phyloP scores from a whole-genome alignment of 2,888 invertebrate genomes.

The Aspidiotus rigidus region DNA sequence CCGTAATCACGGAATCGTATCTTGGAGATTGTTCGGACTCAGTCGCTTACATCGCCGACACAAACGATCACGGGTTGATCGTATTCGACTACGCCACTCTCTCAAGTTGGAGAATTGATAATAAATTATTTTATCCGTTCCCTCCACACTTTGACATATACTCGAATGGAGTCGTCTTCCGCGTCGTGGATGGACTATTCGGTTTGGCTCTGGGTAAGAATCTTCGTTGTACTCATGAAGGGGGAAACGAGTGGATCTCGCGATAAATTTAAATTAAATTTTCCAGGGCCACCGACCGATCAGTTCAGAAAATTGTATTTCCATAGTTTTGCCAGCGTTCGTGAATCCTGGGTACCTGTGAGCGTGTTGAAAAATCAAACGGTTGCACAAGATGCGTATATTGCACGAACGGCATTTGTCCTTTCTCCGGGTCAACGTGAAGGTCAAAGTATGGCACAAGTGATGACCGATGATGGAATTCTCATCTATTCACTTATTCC shows the following conservation, averaged over 20 bases:
- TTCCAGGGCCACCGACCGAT: constrained; percentile 41
- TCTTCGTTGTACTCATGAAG: background rate
- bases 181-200: constrained; percentile 63
- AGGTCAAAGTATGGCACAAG: constrained; percentile 60
- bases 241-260: too few relatives aligned
- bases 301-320: constrained; percentile 54
- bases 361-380: constrained; percentile 50
- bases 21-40: constrained; percentile 50
- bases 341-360: constrained; percentile 57
- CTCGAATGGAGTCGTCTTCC: constrained; percentile 56
- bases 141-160: constrained; percentile 53
- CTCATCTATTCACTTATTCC: constrained; percentile 43
- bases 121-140: constrained; percentile 56
- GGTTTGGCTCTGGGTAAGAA: constrained; percentile 55
- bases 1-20: constrained; percentile 55
- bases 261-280: too few relatives aligned
- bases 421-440: constrained; percentile 51
- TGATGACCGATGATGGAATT: constrained; percentile 42
- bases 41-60: constrained; percentile 61
- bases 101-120: constrained; percentile 54
- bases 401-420: constrained; percentile 43
- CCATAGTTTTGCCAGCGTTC: constrained; percentile 58
- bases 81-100: constrained; percentile 53
- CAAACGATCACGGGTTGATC: constrained; percentile 52
- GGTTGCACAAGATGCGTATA: background rate